Conservation (phyloP, 1,140 invertebrate genomes). For the Cyclina sinensis region DNA sequence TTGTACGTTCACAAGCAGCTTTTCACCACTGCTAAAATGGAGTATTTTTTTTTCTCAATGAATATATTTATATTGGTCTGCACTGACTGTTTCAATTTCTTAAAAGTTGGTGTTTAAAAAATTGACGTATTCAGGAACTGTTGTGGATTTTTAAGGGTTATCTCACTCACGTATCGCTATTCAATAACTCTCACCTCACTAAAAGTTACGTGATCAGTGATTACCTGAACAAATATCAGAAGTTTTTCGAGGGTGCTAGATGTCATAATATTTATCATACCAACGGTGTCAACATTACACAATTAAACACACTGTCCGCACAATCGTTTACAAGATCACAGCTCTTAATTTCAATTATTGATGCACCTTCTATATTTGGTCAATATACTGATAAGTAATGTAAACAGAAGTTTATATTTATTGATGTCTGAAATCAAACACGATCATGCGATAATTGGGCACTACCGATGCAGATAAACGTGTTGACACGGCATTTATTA, state of each 20-base stretch:
- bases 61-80: too few species aligned
- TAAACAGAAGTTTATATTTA: constrained; percentile 42
- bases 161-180: neutral
- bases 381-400: constrained; percentile 32
- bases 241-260: neutral
- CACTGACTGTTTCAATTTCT: too few species aligned
- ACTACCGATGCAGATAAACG: constrained; percentile 37
- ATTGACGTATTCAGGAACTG: too few species aligned
- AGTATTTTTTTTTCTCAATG: too few species aligned
- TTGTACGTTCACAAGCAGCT: too few species aligned
- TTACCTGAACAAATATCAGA: neutral
- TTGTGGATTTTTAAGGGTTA: too few species aligned
- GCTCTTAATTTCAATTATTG: constrained; percentile 50
- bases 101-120: too few species aligned
- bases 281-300: constrained; percentile 23
- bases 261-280: constrained; percentile 50
- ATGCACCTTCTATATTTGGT: neutral
- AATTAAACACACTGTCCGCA: neutral
- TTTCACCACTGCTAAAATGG: too few species aligned
- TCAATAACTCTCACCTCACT: neutral
- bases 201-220: neutral
- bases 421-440: constrained; percentile 40
- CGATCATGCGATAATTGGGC: constrained; percentile 25
- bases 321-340: constrained; percentile 20
- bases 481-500: constrained; percentile 47